These are phyloP conservation scores for Wiebesia pumilae DNA, from an alignment of 1,140 invertebrate species.

Conservation along the genomic window DNA sequence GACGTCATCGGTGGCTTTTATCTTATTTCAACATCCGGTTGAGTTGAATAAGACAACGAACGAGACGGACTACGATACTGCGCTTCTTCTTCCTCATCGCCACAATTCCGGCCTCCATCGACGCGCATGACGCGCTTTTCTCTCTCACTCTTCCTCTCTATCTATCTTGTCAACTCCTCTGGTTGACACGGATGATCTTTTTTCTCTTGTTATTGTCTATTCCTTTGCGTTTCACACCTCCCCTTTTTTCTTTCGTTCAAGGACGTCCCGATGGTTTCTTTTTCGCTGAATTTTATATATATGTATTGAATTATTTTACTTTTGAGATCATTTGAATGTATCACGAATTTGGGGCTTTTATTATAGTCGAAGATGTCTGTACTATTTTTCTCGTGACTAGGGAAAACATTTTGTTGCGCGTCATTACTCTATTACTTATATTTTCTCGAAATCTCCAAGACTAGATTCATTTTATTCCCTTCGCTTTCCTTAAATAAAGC, in stretches of 20 bases:
- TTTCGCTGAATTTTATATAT: background rate
- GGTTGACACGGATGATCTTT: background rate
- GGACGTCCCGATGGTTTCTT: background rate
- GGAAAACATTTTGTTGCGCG: background rate
- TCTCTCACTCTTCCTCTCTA: background rate
- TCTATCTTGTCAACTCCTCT: background rate
- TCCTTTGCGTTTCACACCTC: background rate
- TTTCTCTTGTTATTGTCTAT: constrained; percentile 44
- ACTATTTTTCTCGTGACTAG: background rate
- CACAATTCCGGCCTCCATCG: constrained; percentile 42
- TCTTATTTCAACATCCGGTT: constrained; percentile 3
- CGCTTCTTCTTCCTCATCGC: constrained; percentile 22
- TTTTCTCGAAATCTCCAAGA: background rate
- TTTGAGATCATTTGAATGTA: background rate
- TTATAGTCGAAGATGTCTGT: background rate
- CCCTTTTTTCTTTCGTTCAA: background rate
- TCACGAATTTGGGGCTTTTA: background rate
- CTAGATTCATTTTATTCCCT: background rate
- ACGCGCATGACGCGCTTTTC: constrained; percentile 18
- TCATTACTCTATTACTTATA: background rate
- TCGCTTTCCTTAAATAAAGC: background rate
- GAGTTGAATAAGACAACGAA: constrained; percentile 32
- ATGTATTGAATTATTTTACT: background rate
- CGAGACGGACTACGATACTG: constrained; percentile 49
- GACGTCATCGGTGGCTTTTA: background rate